These are phyloP conservation scores for Anarsia innoxiella DNA, from an alignment of 2,888 invertebrate species.

Conservation along the genomic window DNA sequence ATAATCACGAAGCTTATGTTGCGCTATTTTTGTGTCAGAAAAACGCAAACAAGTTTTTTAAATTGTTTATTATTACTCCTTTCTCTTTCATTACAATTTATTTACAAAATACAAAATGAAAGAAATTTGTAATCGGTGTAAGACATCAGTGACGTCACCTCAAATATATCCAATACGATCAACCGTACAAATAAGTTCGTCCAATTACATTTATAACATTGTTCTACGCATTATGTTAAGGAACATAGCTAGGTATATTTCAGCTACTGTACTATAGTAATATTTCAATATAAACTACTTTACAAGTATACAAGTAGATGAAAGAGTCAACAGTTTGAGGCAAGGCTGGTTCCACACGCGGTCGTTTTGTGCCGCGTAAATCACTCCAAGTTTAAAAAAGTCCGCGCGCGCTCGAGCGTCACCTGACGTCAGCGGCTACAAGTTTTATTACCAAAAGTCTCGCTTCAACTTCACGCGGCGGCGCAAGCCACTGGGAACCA, in stretches of 20 bases:
- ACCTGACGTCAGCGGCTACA: constrained; percentile 3
- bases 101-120: constrained; percentile 65
- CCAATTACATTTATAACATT: constrained; percentile 50
- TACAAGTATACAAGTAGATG: constrained; percentile 60
- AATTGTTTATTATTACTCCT: constrained; percentile 65
- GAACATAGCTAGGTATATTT: constrained; percentile 63
- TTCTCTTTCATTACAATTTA: constrained; percentile 56
- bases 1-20: background rate
- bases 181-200: constrained; percentile 40
- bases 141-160: constrained; percentile 11
- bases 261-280: constrained; percentile 49
- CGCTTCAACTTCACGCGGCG: background rate
- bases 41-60: constrained; percentile 26
- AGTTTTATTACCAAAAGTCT: constrained; percentile 5
- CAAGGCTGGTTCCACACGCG: constrained; percentile 24
- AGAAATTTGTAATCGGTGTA: constrained; percentile 21
- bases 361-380: constrained; percentile 13
- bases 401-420: constrained; percentile 2
- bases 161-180: constrained; percentile 20
- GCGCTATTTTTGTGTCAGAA: background rate
- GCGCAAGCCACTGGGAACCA: constrained; percentile 12
- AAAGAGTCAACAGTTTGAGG: constrained; percentile 44
- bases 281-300: constrained; percentile 51
- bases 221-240: constrained; percentile 46
- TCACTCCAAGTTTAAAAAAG: constrained; percentile 5